Percentiles rank a stretch among this genome's conserved stretches.
phyloP scores from a whole-genome alignment of 2,888 invertebrate genomes.

The Chesias legatella region DNA sequence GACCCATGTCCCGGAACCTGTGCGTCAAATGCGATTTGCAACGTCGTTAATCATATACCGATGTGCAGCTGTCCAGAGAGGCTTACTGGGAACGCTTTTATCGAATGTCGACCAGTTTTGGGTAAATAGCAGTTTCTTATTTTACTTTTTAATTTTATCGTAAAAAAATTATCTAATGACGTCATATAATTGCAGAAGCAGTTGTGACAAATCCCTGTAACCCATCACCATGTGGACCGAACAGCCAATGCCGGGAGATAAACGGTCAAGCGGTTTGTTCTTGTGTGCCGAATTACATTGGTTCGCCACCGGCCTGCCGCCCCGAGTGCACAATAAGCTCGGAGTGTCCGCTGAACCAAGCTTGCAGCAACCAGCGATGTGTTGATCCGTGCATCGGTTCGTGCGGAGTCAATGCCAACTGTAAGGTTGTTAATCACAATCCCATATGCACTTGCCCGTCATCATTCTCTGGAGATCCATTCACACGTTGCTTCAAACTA shows the following conservation, averaged over 20 bases:
- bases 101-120: constrained; percentile 78
- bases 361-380: constrained; percentile 86
- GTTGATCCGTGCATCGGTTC: constrained; percentile 86
- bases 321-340: constrained; percentile 87
- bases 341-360: constrained; percentile 85
- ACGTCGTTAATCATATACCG: constrained; percentile 83
- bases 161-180: neutral
- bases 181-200: constrained; percentile 62
- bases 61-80: constrained; percentile 82
- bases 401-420: constrained; percentile 85
- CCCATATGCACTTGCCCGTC: constrained; percentile 86
- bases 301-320: constrained; percentile 84
- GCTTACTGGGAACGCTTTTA: constrained; percentile 86
- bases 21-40: constrained; percentile 86
- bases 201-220: constrained; percentile 80
- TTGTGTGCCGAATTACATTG: constrained; percentile 82
- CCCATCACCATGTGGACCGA: constrained; percentile 83
- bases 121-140: constrained; percentile 53
- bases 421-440: constrained; percentile 88
- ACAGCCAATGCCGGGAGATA: constrained; percentile 81
- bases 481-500: constrained; percentile 79
- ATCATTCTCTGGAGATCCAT: constrained; percentile 84
- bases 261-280: constrained; percentile 85
- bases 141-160: neutral
- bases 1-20: constrained; percentile 91